These are phyloP conservation scores for Nephrotoma guestfalica DNA, from an alignment of 2,888 invertebrate species.

Conservation along the genomic window DNA sequence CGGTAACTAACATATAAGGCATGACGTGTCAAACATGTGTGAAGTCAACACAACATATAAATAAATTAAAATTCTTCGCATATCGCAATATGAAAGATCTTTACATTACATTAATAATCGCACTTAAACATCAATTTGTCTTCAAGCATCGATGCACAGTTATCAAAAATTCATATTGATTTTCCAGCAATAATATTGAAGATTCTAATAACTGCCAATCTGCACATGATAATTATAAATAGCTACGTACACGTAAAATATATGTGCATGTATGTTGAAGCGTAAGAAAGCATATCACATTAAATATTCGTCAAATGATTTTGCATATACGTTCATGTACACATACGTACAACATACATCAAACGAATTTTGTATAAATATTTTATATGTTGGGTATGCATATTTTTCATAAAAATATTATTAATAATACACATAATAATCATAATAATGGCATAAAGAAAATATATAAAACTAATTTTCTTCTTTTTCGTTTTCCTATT, in stretches of 20 bases:
- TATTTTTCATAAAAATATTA: not conserved
- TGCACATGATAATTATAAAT: not conserved
- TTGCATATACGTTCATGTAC: not conserved
- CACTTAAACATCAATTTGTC: not conserved
- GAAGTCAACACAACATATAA: not conserved
- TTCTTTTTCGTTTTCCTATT: not conserved
- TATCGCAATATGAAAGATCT: not conserved
- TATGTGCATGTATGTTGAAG: not conserved
- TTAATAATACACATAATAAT: not conserved
- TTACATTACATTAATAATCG: not conserved
- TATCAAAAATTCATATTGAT: not conserved
- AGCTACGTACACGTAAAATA: not conserved
- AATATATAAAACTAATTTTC: not conserved
- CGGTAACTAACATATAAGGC: not conserved
- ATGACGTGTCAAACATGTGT: not conserved
- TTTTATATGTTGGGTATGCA: not conserved
- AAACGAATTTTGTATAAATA: not conserved
- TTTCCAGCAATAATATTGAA: not conserved
- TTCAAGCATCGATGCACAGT: not conserved
- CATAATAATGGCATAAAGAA: not conserved
- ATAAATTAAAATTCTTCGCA: not conserved
- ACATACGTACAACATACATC: not conserved
- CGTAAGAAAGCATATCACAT: not conserved
- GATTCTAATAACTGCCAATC: not conserved
- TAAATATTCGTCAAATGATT: not conserved